phyloP scores from a whole-genome alignment of 2,888 invertebrate species.

The Nomada flava region DNA sequence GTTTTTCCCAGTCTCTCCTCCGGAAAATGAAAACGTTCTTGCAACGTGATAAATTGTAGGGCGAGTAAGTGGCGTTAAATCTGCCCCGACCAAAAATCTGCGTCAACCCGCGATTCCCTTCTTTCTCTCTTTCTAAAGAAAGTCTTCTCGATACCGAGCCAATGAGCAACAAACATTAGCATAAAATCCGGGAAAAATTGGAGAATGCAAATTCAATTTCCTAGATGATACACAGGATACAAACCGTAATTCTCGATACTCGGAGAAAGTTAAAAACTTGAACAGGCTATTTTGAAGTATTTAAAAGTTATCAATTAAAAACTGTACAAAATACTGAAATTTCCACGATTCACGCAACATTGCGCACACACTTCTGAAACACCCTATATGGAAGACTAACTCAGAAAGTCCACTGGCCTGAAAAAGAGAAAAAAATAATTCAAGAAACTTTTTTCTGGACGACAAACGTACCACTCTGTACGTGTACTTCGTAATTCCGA shows the following conservation, averaged over 20 bases:
- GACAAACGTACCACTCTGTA: neutral
- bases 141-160: neutral
- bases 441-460: neutral
- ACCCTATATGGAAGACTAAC: neutral
- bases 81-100: constrained; percentile 49
- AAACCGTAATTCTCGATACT: neutral
- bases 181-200: no score
- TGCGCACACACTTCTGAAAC: no score
- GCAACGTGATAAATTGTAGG: constrained; percentile 52
- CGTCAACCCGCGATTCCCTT: neutral
- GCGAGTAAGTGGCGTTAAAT: constrained; percentile 54
- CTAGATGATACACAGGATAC: no score
- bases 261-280: neutral
- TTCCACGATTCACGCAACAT: no score
- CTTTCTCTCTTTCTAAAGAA: constrained; percentile 4
- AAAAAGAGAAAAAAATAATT: neutral
- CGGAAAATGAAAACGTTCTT: constrained; percentile 55
- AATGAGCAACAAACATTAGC: neutral
- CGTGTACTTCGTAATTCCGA: neutral
- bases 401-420: neutral
- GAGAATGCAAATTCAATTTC: no score
- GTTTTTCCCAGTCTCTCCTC: constrained; percentile 35
- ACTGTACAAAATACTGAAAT: no score
- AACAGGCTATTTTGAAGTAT: no score
- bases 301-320: no score